Conservation (phyloP, 2,113 vertebrate genomes). For the Plectropomus leopardus region DNA sequence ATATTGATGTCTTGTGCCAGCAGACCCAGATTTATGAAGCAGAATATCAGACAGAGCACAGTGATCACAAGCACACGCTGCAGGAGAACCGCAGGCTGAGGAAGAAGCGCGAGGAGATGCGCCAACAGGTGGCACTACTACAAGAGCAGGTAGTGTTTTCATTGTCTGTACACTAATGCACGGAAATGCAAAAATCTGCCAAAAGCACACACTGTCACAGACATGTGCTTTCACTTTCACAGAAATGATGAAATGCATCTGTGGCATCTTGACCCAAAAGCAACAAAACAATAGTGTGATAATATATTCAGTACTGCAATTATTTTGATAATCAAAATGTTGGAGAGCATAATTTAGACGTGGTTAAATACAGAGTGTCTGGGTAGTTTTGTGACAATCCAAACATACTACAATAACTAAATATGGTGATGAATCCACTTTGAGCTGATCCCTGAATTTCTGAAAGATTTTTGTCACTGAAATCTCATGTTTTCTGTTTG, state of each 20-base stretch:
- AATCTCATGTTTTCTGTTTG: background rate
- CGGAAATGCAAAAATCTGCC: background rate
- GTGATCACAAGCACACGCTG: slow-evolving; percentile 83
- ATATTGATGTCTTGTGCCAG: slow-evolving; percentile 43
- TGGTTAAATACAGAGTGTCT: background rate
- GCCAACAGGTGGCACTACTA: slow-evolving; percentile 86
- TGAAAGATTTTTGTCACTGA: background rate
- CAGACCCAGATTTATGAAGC: slow-evolving; percentile 88
- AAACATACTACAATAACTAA: too few species aligned
- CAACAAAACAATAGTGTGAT: too few species aligned
- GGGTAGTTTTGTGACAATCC: too few species aligned
- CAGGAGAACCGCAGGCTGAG: slow-evolving; percentile 85
- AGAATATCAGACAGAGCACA: slow-evolving; percentile 85
- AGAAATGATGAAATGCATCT: background rate
- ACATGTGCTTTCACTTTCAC: background rate
- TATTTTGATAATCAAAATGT: background rate
- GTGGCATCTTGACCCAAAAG: background rate
- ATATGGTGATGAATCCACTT: too few species aligned
- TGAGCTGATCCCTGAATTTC: background rate
- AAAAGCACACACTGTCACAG: background rate
- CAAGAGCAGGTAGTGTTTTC: slow-evolving; percentile 84
- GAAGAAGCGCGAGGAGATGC: slow-evolving; percentile 85
- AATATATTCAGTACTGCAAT: background rate
- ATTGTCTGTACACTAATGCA: background rate
- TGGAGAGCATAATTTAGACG: too few species aligned